Base-by-base conservation (phyloP, 2,113 vertebrate species). In the Suncus etruscus region DNA sequence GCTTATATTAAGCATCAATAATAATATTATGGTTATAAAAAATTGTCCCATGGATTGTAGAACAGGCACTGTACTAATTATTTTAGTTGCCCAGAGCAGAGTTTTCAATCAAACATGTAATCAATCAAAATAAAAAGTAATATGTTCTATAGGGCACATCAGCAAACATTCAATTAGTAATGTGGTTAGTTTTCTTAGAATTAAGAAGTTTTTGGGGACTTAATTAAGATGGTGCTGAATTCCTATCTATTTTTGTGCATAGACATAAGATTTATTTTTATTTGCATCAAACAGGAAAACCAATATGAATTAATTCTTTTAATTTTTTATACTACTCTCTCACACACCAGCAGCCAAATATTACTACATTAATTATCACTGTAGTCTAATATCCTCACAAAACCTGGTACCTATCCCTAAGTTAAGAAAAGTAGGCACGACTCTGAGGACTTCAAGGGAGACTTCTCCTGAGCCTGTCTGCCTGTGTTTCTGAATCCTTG, bases 161-260 rank as follows among this genome's bases (percentile, higher is more conserved):
- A 54, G 75, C 32, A 15, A 66, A 70, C 83, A 84, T 61, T 92
- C n/a, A 86, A 25, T 83, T 81, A 87, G 70, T 29, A 72, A 51
- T 74, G 74, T 3, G 4, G 6, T 54, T 72, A 11, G 9, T 65
- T 94, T 83, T 86, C 81, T 78, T 47, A 58, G 74, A 73, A 50
- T 61, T 91, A 48, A 69, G 74, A 79, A 70, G 69, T 20, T 45
- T 50, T 50, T 50, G 3, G 51, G 80, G 66, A 45, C 77, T 68
- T 18, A 25, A 77, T 54, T 70, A 73, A 70, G 22, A 48, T 22
- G 32, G 48, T 32, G 8, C 10, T 58, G 32, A 1, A 3, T 31
- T 93, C 76, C 80, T 11, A 10, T 54, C 12, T 29, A 63, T 76
- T 65, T 25, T n/a, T 15, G 45, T 47, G 31, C 61, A 22, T 29